A percentile compares a stretch with the other conserved stretches of the same genome.
phyloP scores from a whole-genome alignment of 2,888 invertebrate species.

The Ryuthela nishihirai region DNA sequence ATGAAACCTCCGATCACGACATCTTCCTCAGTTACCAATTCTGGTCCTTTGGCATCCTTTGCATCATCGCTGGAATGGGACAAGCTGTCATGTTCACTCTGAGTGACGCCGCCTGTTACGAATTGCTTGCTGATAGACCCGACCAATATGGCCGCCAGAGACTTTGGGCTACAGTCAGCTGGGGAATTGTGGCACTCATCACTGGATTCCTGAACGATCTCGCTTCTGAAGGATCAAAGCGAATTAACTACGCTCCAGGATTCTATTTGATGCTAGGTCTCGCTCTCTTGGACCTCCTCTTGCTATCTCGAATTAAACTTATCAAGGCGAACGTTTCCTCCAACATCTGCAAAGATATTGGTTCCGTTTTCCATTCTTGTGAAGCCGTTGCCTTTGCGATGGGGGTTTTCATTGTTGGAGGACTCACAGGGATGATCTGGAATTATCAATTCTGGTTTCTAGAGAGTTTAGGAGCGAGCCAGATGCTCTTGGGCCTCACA shows the following conservation, averaged over 20 bases:
- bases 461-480: conserved; percentile 29
- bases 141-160: conserved; percentile 78
- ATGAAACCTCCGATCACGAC: too few relatives aligned
- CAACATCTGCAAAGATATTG: conserved; percentile 23
- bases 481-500: conserved; percentile 33
- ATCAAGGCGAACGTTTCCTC: conserved; percentile 15
- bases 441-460: conserved; percentile 41
- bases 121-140: conserved; percentile 71
- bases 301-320: conserved; percentile 11
- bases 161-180: conserved; percentile 82
- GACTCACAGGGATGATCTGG: conserved; percentile 41
- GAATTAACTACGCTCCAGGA: conserved; percentile 17
- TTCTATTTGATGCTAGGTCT: conserved; percentile 31
- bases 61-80: conserved; percentile 73
- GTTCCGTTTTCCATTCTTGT: conserved; percentile 14
- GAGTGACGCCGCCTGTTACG: conserved; percentile 84
- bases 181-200: conserved; percentile 73
- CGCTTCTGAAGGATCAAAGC: neutral
- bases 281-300: conserved; percentile 13
- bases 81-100: conserved; percentile 83
- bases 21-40: too few relatives aligned
- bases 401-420: conserved; percentile 37
- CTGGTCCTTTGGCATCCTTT: conserved; percentile 70
- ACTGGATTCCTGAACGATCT: conserved; percentile 72
- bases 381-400: conserved; percentile 19